These are phyloP conservation scores for Pseudorectes ferrugineus DNA, from an alignment of 2,113 vertebrate species.

Conservation along the genomic window DNA sequence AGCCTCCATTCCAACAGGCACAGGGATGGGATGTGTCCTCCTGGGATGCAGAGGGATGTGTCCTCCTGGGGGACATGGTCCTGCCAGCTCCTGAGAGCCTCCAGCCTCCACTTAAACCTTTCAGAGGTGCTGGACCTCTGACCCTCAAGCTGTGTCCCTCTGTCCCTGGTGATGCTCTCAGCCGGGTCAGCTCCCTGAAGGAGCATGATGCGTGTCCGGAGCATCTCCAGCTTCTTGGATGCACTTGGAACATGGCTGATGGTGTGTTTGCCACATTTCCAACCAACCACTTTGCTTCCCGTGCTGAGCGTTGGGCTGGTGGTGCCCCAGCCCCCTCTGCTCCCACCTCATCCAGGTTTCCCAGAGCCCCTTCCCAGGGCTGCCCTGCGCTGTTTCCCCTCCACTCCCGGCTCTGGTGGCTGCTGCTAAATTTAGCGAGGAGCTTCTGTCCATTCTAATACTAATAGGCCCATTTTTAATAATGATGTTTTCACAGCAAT, in stretches of 20 bases:
- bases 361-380: not conserved
- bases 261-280: not conserved
- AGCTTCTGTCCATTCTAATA: constrained; percentile 64
- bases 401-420: accelerated
- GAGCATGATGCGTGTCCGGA: accelerated
- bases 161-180: not conserved
- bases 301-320: accelerated
- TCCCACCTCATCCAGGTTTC: not conserved
- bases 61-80: accelerated
- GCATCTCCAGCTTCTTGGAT: not conserved
- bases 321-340: not conserved
- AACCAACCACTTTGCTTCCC: accelerated
- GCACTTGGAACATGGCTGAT: not conserved
- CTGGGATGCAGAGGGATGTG: not conserved
- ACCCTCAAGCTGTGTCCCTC: accelerated
- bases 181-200: accelerated
- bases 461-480: constrained; percentile 71
- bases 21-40: not conserved
- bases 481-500: constrained; percentile 72
- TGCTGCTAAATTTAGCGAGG: constrained; percentile 44
- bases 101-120: not conserved
- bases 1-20: not conserved
- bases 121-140: accelerated
- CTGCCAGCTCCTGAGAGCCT: not conserved
- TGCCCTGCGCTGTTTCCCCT: not conserved